Evolutionary conservation across 2,888 invertebrate species (phyloP), one percentile per base, ranked within the genome.

Genomic region (Cephus nigrinus): DNA sequence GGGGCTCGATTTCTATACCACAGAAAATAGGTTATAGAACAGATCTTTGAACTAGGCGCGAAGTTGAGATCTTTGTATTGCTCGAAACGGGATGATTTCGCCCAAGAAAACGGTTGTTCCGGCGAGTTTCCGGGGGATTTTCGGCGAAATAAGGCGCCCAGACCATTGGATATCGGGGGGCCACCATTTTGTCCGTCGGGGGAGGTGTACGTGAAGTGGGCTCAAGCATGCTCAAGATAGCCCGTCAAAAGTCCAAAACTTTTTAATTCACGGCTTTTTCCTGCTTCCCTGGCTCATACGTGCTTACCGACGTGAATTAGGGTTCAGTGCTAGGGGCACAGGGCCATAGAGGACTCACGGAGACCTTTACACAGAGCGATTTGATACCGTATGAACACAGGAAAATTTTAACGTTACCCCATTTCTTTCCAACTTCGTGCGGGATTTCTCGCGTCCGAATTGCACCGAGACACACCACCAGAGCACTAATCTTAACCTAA

Each of bases 131-230:
- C 80, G 81, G 83, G 84, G 76, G 80, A 84, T 86, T 86, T 86
- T 84, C 80, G 82, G 81, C 79, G 82, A 87, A 87, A 88, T 87
- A 88, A 85, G 86, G 86, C 85, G 85, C 85, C 85, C 85, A 86
- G 87, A 88, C 83, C 87, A 86, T 87, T 87, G 86, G 88, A 86
- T 85, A 88, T 89, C 89, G 84, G 83, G 90, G 90, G 91, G 90
- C 92, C 91, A 90, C 92, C 92, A 92, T 92, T 92, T 92, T 92
- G 92, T 92, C 88, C 88, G 89, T 91, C 89, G 90, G 91, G 92
- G 92, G 91, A 91, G 91, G 91, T 90, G 91, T 90, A 89, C 88
- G 90, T 90, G 88, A 89, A 90, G 89, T 88, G 90, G 90, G 88
- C 89, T 88, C 88, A 87, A 88, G 89, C 90, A 89, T 90, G 90